Conservation (phyloP, 2,888 invertebrate genomes). For the Cantharis lateralis region DNA sequence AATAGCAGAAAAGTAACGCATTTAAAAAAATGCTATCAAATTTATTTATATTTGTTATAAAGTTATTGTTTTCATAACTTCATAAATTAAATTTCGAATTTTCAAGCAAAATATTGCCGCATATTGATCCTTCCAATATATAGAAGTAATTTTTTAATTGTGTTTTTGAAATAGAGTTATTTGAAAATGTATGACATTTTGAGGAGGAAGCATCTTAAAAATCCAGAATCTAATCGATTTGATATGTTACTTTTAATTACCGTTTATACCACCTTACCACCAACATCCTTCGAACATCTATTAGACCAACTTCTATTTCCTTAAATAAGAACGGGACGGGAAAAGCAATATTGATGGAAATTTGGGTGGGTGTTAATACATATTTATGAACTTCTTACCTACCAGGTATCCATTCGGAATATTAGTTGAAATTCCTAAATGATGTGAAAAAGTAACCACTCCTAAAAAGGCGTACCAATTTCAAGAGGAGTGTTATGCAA, state of each 20-base stretch:
- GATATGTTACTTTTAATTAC: not conserved
- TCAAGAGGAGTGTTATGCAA: constrained; percentile 31
- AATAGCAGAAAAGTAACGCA: too few relatives aligned
- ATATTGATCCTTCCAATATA: too few relatives aligned
- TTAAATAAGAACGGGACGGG: not conserved
- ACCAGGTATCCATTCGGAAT: constrained; percentile 4
- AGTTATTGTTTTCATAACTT: too few relatives aligned
- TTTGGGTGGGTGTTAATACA: not conserved
- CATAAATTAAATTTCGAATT: too few relatives aligned
- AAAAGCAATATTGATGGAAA: not conserved
- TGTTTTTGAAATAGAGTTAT: not conserved
- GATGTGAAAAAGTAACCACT: constrained; percentile 23
- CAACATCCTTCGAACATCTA: not conserved
- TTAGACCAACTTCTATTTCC: not conserved
- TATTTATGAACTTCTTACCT: not conserved
- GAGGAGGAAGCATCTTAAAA: not conserved
- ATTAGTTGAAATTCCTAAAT: constrained; percentile 15
- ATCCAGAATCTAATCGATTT: not conserved
- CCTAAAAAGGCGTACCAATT: constrained; percentile 34
- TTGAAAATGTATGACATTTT: not conserved
- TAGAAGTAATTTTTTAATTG: not conserved
- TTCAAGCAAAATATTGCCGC: too few relatives aligned
- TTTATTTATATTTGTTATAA: too few relatives aligned
- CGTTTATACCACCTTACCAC: not conserved
- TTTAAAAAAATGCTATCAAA: too few relatives aligned